These are phyloP conservation scores for Eulemur rufifrons DNA, from an alignment of 2,113 vertebrate species.

Conservation along the genomic window DNA sequence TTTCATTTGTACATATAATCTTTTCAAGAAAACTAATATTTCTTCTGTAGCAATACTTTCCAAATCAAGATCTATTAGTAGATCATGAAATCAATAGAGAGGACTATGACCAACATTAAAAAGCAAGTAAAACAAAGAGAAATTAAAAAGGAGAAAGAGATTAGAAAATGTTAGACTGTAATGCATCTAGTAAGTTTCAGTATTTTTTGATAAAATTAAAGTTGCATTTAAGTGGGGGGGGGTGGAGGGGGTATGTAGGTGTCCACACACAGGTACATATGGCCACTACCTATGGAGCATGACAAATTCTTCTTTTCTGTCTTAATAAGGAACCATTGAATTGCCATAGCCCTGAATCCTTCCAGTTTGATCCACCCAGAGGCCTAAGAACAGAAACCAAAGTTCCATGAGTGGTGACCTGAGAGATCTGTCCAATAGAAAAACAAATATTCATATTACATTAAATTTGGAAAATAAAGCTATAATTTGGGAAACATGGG, in stretches of 20 bases:
- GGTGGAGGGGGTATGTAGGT: background rate
- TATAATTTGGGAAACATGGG: background rate
- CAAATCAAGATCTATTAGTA: background rate
- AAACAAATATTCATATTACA: background rate
- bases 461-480: conserved; percentile 19
- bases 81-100: background rate
- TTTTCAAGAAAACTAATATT: background rate
- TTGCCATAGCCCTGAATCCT: background rate
- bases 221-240: background rate
- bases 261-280: background rate
- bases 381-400: background rate
- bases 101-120: background rate
- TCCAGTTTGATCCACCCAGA: background rate
- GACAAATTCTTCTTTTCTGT: background rate
- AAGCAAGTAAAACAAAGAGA: background rate
- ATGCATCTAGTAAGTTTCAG: background rate
- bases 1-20: background rate
- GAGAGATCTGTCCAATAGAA: background rate
- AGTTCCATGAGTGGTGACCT: background rate
- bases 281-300: background rate
- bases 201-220: background rate
- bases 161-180: background rate
- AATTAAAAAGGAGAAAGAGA: background rate
- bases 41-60: background rate
- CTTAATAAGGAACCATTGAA: background rate